Conservation (phyloP, 2,113 vertebrate genomes). For the Sylvilagus bachmani region DNA sequence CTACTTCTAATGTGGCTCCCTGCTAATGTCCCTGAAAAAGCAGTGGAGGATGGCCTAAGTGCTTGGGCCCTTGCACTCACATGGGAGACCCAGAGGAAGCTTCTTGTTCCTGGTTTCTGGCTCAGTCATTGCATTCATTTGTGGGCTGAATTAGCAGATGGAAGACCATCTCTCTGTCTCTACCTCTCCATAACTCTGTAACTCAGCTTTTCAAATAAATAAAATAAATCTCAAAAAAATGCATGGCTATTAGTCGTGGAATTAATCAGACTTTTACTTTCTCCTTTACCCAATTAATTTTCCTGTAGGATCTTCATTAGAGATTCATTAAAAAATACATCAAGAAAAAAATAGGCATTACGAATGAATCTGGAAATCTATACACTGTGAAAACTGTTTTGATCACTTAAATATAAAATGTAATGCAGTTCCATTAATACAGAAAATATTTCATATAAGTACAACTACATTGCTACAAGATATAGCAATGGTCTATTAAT, state of each 20-base stretch:
- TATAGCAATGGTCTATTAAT: conserved; percentile 33
- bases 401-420: conserved; percentile 18
- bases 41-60: too few species aligned
- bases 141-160: too few species aligned
- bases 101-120: too few species aligned
- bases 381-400: neutral
- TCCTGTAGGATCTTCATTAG: conserved; percentile 18
- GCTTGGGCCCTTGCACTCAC: too few species aligned
- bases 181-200: too few species aligned
- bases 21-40: too few species aligned
- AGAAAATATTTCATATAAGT: conserved; percentile 38
- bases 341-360: neutral
- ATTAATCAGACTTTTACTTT: conserved; percentile 62
- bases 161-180: too few species aligned
- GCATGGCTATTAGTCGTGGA: neutral
- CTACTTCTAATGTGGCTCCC: too few species aligned
- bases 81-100: too few species aligned
- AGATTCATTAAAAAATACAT: neutral
- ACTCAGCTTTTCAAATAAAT: too few species aligned
- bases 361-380: neutral
- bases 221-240: too few species aligned
- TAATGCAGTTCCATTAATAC: neutral
- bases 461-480: neutral
- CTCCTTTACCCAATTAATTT: neutral
- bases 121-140: too few species aligned